Percentiles rank a stretch among this genome's conserved stretches.
phyloP scores from a whole-genome alignment of 2,113 vertebrate genomes.

The Tretioscincus oriximinensis region DNA sequence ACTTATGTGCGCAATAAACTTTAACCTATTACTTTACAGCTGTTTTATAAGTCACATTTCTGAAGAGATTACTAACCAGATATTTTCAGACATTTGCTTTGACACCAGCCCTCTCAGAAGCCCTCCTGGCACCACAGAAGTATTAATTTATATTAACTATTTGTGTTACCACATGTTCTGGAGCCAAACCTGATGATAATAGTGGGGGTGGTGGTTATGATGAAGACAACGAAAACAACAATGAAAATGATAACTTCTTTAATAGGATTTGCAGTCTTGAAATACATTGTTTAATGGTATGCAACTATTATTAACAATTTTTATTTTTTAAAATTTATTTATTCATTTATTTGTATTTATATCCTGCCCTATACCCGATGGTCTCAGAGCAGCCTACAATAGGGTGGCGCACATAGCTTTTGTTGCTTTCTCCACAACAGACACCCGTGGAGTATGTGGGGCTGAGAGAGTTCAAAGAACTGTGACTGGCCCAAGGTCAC shows the following conservation, averaged over 20 bases:
- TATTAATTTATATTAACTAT: background rate
- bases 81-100: background rate
- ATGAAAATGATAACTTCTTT: slow-evolving; percentile 4
- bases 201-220: too few relatives aligned
- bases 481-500: too few relatives aligned
- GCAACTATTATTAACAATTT: too few relatives aligned
- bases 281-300: background rate
- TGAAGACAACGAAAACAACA: too few relatives aligned
- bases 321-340: too few relatives aligned
- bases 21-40: background rate
- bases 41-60: background rate
- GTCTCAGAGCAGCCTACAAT: too few relatives aligned
- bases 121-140: background rate
- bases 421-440: too few relatives aligned
- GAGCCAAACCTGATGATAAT: background rate
- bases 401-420: too few relatives aligned
- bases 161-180: background rate
- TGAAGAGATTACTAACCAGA: background rate
- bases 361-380: too few relatives aligned
- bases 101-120: background rate
- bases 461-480: too few relatives aligned
- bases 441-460: too few relatives aligned
- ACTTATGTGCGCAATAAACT: background rate
- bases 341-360: too few relatives aligned
- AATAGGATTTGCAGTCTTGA: background rate